Base-by-base conservation (phyloP, 2,888 invertebrate genomes). In the Nomada hirtipes region DNA sequence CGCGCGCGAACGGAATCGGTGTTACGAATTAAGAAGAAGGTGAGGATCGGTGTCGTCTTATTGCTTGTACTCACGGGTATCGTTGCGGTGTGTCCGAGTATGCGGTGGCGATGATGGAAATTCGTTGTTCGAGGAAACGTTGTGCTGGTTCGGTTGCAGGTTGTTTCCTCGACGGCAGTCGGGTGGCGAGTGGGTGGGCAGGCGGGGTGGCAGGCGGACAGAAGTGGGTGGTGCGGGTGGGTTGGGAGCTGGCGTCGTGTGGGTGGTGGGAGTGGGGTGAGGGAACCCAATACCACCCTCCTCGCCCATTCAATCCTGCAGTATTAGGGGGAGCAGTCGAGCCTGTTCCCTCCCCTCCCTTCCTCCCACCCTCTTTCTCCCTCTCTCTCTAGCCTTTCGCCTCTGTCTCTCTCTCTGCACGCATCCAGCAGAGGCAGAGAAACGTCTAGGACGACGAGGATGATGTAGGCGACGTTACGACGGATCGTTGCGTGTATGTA, bases 171-270 rank as follows among this genome's bases (percentile, higher is more conserved):
- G 92, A 89, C 92, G 92, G 93, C 93, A 90, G 93, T 91, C 93
- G 93, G 93, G 92, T 93, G 93, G 92, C 91, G 90, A 92, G 94
- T 93, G 94, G 93, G 94, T 93, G 94, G 93, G 92, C 91, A 93
- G 92, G 93, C 92, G 93, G 92, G 93, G 92, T 93, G 93, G 92
- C 90, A 91, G 92, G 92, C 87, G 91, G 90, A 87, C 89, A 89
- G 89, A 86, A 89, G 90, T 89, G 91, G 90, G 91, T 91, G 91
- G 90, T 84, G 86, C 83, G 84, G 85, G 90, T 89, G 89, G 86
- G 89, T 86, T 89, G 88, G 86, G 84, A 84, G 86, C 77, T 18
- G 86, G 84, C 76, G 82, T 86, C 74, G 90, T 90, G 91, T 88
- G 91, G 88, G 88, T 88, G 92, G 91, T 92, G 91, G 90, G 90